phyloP scores from a whole-genome alignment of 2,888 invertebrate species.

The Calameuta pallipes region DNA sequence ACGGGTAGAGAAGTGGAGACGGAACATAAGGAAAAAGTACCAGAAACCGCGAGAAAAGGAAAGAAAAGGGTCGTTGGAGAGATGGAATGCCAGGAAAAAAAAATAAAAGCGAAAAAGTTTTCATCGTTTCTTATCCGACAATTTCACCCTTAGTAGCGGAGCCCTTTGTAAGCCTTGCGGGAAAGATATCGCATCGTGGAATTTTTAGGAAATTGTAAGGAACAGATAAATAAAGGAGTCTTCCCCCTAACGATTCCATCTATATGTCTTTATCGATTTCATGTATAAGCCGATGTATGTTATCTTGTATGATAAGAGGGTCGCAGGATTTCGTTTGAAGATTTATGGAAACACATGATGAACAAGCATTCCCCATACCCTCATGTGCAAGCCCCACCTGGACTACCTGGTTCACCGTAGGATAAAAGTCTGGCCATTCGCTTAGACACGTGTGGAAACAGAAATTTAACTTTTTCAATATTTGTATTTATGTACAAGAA shows the following conservation, averaged over 20 bases:
- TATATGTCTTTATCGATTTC: constrained; percentile 30
- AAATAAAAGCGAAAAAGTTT: neutral
- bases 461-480: neutral
- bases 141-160: neutral
- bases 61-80: neutral
- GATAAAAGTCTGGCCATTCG: neutral
- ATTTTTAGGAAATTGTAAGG: neutral
- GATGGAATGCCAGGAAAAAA: neutral
- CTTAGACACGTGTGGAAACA: neutral
- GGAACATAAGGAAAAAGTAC: neutral
- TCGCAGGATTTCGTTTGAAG: constrained; percentile 40
- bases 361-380: constrained; percentile 35
- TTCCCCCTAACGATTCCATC: neutral
- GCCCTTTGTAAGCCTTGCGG: neutral
- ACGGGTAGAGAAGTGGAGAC: neutral
- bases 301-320: constrained; percentile 21
- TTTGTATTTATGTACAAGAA: neutral
- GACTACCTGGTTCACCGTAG: neutral
- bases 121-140: neutral
- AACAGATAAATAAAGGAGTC: neutral
- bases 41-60: neutral
- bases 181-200: neutral
- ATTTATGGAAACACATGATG: constrained; percentile 46
- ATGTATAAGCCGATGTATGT: constrained; percentile 3
- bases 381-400: neutral